These are phyloP conservation scores for Coenonympha glycerion DNA, from an alignment of 2,888 invertebrate species.

Conservation along the genomic window DNA sequence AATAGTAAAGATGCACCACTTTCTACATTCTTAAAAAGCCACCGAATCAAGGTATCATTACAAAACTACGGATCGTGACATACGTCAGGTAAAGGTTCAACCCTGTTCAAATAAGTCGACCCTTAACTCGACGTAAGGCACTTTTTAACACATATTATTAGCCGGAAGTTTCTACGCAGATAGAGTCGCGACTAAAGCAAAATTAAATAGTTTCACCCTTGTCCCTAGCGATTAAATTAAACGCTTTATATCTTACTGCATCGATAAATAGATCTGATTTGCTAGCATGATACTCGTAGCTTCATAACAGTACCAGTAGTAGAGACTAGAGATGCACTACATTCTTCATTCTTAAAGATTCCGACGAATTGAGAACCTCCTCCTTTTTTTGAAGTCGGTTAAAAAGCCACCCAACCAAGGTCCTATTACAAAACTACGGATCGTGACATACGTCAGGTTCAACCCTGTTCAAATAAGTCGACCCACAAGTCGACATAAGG, in stretches of 20 bases:
- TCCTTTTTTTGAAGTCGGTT: no score
- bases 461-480: constrained; percentile 37
- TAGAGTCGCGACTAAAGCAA: no score
- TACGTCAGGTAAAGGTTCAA: constrained; percentile 29
- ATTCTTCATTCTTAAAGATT: no score
- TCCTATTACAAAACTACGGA: constrained; percentile 20
- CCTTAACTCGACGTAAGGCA: constrained; percentile 56
- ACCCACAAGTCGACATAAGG: constrained; percentile 58
- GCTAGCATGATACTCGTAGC: no score
- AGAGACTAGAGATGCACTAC: no score
- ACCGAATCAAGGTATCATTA: constrained; percentile 16
- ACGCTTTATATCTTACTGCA: no score
- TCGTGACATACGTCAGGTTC: constrained; percentile 29
- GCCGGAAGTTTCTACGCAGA: no score
- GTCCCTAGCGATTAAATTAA: no score
- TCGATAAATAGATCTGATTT: no score
- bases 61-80: constrained; percentile 26
- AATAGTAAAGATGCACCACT: constrained; percentile 4
- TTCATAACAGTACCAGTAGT: no score
- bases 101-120: constrained; percentile 39
- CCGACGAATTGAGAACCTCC: no score
- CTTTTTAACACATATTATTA: constrained; percentile 62
- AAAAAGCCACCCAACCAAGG: constrained; percentile 8
- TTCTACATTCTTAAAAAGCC: constrained; percentile 6
- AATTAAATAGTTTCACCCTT: no score